These are phyloP conservation scores for Ganaspis sp. DNA, from an alignment of 1,140 invertebrate genomes.

Conservation along the genomic window DNA sequence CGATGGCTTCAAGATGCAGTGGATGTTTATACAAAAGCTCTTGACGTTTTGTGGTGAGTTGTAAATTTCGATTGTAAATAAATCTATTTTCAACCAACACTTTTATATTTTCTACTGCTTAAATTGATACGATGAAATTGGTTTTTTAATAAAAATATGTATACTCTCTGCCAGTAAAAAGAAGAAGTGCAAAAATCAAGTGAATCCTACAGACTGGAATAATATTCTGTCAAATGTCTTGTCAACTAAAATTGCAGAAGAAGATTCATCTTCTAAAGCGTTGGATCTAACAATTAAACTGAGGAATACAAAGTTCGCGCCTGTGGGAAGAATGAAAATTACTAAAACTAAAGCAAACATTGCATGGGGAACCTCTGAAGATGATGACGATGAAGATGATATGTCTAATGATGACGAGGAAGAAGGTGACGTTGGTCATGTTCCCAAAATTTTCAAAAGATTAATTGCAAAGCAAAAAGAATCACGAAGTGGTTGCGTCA, in stretches of 20 bases:
- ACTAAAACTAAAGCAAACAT: conserved; percentile 56
- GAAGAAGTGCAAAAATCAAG: conserved; percentile 65
- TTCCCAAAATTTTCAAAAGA: conserved; percentile 58
- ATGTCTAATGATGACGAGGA: conserved; percentile 37
- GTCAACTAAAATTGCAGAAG: conserved; percentile 48
- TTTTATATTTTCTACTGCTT: too few species aligned
- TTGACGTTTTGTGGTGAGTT: conserved; percentile 65
- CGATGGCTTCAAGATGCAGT: conserved; percentile 68
- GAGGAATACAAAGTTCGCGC: conserved; percentile 47
- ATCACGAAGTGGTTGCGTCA: conserved; percentile 56
- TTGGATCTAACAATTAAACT: conserved; percentile 61
- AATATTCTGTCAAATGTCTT: conserved; percentile 58
- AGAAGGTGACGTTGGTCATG: conserved; percentile 33
- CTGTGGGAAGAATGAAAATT: conserved; percentile 56
- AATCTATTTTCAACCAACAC: background rate
- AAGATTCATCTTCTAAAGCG: conserved; percentile 36
- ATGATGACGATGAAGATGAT: conserved; percentile 50
- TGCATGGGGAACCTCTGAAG: conserved; percentile 54
- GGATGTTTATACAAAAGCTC: conserved; percentile 60
- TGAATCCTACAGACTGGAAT: conserved; percentile 68
- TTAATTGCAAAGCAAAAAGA: conserved; percentile 59
- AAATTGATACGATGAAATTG: too few species aligned
- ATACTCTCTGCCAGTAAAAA: conserved; percentile 66
- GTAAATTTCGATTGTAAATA: too few species aligned
- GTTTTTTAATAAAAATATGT: too few species aligned